These are phyloP conservation scores for Chrysaora quinquecirrha DNA, from an alignment of 30 jellyfish, hydroid and myxozoan genomes.

Conservation along the genomic window DNA sequence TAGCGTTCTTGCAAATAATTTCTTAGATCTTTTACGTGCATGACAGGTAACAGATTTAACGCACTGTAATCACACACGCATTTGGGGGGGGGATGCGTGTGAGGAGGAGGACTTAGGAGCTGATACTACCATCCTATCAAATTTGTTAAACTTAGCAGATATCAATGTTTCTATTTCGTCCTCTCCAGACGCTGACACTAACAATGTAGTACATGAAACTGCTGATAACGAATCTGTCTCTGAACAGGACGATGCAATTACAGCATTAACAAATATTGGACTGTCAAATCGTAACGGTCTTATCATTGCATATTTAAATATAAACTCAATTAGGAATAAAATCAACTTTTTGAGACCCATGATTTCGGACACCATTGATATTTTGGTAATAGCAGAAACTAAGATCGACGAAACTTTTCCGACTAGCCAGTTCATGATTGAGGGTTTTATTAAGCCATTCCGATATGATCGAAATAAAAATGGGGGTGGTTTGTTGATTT, in stretches of 20 bases:
- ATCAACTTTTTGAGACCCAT: background rate
- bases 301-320: background rate
- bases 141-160: too few species aligned
- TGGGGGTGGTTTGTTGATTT: background rate
- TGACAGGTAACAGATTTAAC: background rate
- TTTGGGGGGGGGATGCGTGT: background rate
- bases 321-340: background rate
- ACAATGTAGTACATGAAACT: background rate
- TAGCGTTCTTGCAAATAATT: conserved; percentile 13
- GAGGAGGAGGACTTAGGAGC: conserved; percentile 4
- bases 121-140: too few species aligned
- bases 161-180: too few species aligned
- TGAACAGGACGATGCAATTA: too few species aligned
- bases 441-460: background rate
- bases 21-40: conserved; percentile 1
- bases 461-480: background rate
- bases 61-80: conserved; percentile 19
- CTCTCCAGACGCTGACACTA: background rate
- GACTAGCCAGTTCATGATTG: background rate
- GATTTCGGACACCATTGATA: background rate
- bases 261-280: too few species aligned
- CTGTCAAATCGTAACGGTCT: background rate
- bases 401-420: background rate
- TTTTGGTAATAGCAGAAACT: background rate
- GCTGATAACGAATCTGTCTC: background rate